Evolutionary conservation across 2,797 vertebrate species (phyloP), one percentile per base, ranked within the genome.

Genomic region (Gambelia wislizenii): DNA sequence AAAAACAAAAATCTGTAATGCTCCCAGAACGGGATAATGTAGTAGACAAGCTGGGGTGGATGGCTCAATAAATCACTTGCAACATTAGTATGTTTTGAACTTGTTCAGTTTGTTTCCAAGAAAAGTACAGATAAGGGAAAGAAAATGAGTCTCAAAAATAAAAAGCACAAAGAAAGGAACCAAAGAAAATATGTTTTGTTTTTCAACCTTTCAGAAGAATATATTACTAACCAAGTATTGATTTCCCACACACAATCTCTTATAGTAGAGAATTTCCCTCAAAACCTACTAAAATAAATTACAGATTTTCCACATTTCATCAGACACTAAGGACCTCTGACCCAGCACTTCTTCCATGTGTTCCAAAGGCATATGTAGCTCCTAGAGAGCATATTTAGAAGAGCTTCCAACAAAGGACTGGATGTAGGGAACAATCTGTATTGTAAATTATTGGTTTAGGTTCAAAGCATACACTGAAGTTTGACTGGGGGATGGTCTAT

Each of bases 181-280:
- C 20, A 44, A 9, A 0, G 7, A 39, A 39, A 86, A 90, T 86
- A 47, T 75, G 39, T 91, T 10, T 67, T 80, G 25, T 14, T 39
- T 0, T 27, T 86, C 30, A 0, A 76, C 81, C 77, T 8, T 49
- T 88, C 84, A 92, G 81, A 30, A 92, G 59, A 36, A 54, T 30
- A 72, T 36, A 70, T 56, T 87, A 27, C 39, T 91, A 69, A 67
- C 81, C 86, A 92, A 88, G 93, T n/a, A 72, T 18, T 49, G 83
- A 91, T 84, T 84, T 93, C 90, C 36, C 90, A 87, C 22, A 6
- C 47, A 84, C 90, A 92, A 86, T 77, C 89, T 77, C 88, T 87
- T 85, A 90, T 84, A 67, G 91, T 89, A 59, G 30, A 88, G 69
- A 18, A 75, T 61, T 39, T 64, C 25, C 74, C 79, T 49, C 25